A percentile compares a stretch with the other conserved stretches of the same genome.
phyloP scores from a whole-genome alignment of 2,113 vertebrate species.

The Hystrix cristata region DNA sequence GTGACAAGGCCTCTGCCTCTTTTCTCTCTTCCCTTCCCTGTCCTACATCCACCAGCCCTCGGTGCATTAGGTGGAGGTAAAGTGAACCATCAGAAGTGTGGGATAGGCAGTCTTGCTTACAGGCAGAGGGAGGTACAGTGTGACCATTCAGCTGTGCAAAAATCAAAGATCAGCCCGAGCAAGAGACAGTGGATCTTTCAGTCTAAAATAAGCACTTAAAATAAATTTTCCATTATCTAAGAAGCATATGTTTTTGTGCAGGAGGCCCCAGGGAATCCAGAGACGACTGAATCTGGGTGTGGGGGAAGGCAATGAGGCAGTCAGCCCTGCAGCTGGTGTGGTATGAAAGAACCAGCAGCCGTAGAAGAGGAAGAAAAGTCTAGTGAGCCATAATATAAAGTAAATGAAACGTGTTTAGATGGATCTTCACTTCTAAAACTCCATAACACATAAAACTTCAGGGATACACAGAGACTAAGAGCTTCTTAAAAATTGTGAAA shows the following conservation, averaged over 20 bases:
- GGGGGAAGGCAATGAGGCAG: slow-evolving; percentile 60
- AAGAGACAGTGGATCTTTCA: not conserved
- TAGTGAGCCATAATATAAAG: not conserved
- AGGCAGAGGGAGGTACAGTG: not conserved
- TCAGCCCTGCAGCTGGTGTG: slow-evolving; percentile 18
- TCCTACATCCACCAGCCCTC: not conserved
- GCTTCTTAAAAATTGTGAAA: not conserved
- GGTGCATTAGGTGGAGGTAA: not conserved
- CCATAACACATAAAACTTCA: not conserved
- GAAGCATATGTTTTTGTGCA: not conserved
- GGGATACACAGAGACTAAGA: not conserved
- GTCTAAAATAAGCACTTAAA: slow-evolving; percentile 60
- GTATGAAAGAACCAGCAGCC: not conserved
- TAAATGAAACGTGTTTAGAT: not conserved
- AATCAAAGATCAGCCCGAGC: not conserved
- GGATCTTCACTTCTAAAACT: not conserved
- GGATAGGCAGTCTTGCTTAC: not conserved
- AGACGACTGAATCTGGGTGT: not conserved
- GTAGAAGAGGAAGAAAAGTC: slow-evolving; percentile 71
- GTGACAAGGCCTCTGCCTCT: not conserved
- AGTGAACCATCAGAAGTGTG: not conserved
- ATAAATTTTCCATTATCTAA: slow-evolving; percentile 71
- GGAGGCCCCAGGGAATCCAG: slow-evolving; percentile 47
- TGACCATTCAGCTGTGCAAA: slow-evolving; percentile 30
- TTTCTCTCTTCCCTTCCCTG: not conserved